Evolutionary conservation across 1,140 invertebrate genomes (phyloP), one percentile per base, ranked within the genome.

Genomic region (Uloborus diversus): DNA sequence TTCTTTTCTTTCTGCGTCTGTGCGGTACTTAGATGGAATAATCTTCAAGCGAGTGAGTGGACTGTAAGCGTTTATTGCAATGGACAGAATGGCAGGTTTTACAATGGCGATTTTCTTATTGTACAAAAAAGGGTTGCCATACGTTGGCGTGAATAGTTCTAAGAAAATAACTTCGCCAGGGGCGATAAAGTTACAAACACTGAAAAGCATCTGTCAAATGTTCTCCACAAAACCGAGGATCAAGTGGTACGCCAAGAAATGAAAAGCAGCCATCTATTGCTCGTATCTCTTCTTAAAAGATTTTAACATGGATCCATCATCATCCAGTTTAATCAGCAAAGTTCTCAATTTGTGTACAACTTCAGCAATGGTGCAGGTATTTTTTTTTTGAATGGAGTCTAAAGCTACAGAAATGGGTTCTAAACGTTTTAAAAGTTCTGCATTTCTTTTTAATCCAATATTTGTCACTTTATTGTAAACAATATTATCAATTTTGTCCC

Each of bases 401-500:
- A n/a, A n/a, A n/a, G n/a, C n/a, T n/a, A n/a, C n/a, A n/a, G n/a
- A n/a, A 42, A 17, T 17, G 9, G 59, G 59, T 13, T 62, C 9
- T 32, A 62, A 30, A 30, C 59, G 59, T 30, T 30, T 25, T 13
- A 62, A 30, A 5, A 62, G 59, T 14, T 62, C 30, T 14, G 59
- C 59, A 62, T 30, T 62, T 62, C 59, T 4, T 30, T 62, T 62
- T 9, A 62, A 27, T 28, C 59, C 59, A 25, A 62, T 9, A 30
- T 62, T 62, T 4, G 28, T 62, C 9, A 62, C 59, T 32, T 62
- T 62, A 4, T 62, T 62, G 20, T 62, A 62, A 14, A 62, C 59
- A 28, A 11, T 32, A 30, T 14, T 20, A 62, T 62, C 59, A 28
- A 62, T 62, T 9, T 30, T 20, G 9, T 30, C 20, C 3, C 59